Percentiles rank a stretch among this genome's conserved stretches.
Conservation (phyloP, 2,888 invertebrate genomes). For the Chloroclystis v-ata region DNA sequence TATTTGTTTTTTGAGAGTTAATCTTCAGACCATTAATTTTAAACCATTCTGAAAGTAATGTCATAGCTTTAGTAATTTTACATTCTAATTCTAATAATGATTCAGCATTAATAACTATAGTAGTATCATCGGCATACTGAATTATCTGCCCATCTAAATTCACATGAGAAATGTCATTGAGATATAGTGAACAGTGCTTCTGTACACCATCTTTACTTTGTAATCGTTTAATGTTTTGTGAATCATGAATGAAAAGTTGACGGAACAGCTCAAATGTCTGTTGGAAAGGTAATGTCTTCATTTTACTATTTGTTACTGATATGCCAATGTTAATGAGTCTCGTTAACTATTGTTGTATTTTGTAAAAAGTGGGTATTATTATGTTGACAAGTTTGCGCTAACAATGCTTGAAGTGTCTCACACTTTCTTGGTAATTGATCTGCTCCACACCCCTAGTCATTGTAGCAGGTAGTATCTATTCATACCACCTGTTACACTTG, state of each 20-base stretch:
- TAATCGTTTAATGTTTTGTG: constrained; percentile 26
- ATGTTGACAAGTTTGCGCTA: constrained; percentile 11
- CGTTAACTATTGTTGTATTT: no score
- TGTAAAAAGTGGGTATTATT: background rate
- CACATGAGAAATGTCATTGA: no score
- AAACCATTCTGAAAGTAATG: no score
- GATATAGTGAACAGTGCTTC: background rate
- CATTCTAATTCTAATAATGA: no score
- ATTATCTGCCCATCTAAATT: no score
- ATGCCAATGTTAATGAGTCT: background rate
- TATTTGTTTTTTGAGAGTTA: no score
- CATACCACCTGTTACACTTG: constrained; percentile 7
- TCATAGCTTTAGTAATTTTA: no score
- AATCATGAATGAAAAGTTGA: constrained; percentile 44
- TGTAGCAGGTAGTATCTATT: constrained; percentile 5
- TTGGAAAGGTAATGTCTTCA: constrained; percentile 42
- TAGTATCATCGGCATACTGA: no score
- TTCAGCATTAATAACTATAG: no score
- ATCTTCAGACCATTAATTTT: no score
- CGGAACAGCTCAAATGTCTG: constrained; percentile 46
- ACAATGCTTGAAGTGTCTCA: constrained; percentile 26
- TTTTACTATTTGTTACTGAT: background rate
- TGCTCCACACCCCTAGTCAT: constrained; percentile 1
- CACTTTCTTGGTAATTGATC: constrained; percentile 24
- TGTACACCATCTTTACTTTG: background rate